Base-by-base conservation (phyloP, 1,140 invertebrate genomes). In the Andricus grossulariae region DNA sequence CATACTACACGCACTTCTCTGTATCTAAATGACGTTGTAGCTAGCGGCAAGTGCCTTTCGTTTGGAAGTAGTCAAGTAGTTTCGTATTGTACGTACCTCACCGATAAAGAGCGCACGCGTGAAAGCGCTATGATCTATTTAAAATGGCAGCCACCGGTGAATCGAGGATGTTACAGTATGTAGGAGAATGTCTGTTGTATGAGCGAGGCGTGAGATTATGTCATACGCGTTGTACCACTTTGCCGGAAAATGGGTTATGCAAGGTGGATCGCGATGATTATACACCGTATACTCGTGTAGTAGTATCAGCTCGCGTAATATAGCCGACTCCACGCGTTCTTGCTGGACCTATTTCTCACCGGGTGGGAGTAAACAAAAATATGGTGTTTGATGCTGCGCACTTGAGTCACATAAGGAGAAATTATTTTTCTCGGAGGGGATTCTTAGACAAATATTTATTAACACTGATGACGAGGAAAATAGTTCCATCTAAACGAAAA, bases 191-290 rank as follows among this genome's bases (percentile, higher is more conserved):
- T 21, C 60, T 66, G 25, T 66, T 66, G 16, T 66, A 66, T 25
- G 57, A 39, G 57, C 16, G 25, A 66, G 57, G 16, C 21, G 12
- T 19, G 16, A 66, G 85, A 88, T 87, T 88, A 84, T 87, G 83
- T 87, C 84, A 87, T 85, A 86, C 81, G 83, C 79, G 81, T 73
- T 81, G 83, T 83, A 82, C 85, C 84, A 83, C 84, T 88, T 84
- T 74, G 79, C 80, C 55, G 77, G 80, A 88, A 88, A 88, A 89
- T 88, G 84, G 87, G 87, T 87, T 88, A 86, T 85, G 86, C 88
- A 88, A 89, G 87, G 85, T 84, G 81, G 86, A 88, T 88, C 83
- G 82, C 82, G 82, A 87, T 87, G 86, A 75, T 71, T 39, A 60
- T 57, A 25, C 57, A 32, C 19, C 55, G 19, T 32, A 32, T 32